Evolutionary conservation across 2,888 invertebrate species (phyloP).

Genomic region (Physocephala rufipes): DNA sequence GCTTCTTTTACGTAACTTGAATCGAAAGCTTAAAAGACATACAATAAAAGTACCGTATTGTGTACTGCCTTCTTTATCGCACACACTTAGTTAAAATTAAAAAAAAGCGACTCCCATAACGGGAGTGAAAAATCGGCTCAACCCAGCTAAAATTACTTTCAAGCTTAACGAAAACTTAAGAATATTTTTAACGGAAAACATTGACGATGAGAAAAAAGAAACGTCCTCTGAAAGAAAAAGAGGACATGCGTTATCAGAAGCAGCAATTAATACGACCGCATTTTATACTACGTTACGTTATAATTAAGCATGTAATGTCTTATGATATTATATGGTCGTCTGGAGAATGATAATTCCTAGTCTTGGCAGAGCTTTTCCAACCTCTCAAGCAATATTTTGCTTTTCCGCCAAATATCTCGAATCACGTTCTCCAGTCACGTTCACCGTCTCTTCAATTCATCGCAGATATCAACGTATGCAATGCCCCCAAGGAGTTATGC

Average conservation of each 20-base stretch:
- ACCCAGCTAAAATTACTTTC: neutral
- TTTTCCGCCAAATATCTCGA: too few relatives aligned
- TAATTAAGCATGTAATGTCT: neutral
- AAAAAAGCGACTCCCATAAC: too few relatives aligned
- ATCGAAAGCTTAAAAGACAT: too few relatives aligned
- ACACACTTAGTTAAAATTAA: too few relatives aligned
- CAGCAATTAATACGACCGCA: neutral
- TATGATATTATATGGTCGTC: neutral
- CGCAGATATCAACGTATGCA: neutral
- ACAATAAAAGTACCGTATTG: neutral
- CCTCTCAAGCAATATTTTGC: too few relatives aligned
- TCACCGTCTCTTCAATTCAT: neutral
- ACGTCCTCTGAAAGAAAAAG: too few relatives aligned
- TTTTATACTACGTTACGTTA: neutral
- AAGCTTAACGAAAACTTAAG: too few relatives aligned
- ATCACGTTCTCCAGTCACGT: too few relatives aligned
- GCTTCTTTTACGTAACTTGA: neutral
- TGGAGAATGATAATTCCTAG: neutral
- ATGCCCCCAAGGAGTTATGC: slow-evolving; percentile 10
- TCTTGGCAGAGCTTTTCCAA: neutral
- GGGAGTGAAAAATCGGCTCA: neutral
- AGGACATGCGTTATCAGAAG: too few relatives aligned
- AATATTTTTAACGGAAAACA: too few relatives aligned
- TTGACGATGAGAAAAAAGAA: too few relatives aligned
- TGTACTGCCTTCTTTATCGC: neutral